Base-by-base conservation (phyloP, 2,797 vertebrate genomes). In the Chelmon rostratus region DNA sequence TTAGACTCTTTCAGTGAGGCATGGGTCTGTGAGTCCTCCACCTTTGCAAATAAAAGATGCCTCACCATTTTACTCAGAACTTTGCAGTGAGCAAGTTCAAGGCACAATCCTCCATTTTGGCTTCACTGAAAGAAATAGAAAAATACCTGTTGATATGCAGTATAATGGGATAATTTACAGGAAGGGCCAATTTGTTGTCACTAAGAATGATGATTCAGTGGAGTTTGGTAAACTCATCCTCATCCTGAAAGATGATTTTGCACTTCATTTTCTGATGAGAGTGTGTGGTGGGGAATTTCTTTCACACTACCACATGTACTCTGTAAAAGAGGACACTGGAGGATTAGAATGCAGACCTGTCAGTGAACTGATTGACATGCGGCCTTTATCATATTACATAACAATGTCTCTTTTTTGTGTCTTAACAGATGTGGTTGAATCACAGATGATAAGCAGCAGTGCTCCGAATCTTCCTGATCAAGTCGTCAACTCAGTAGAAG, bases 161-260 rank as follows among this genome's bases (percentile, higher is more conserved):
- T n/a, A n/a, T n/a, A n/a, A n/a, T n/a, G n/a, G n/a, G n/a, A n/a
- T n/a, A n/a, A n/a, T n/a, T n/a, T n/a, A n/a, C n/a, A n/a, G n/a
- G n/a, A n/a, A n/a, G n/a, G n/a, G n/a, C n/a, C n/a, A n/a, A n/a
- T n/a, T n/a, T n/a, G n/a, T n/a, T n/a, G 81, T 84, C 25, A 84
- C 19, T 1, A 84, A 8, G 52, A 75, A 79, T 76, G 71, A 81
- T 64, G 78, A 84, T 1, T 77, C 44, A 35, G 6, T 87, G 28
- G 76, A 83, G 67, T 89, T 91, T 83, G 81, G 79, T 62, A 79
- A 91, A 83, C 13, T 87, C 21, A 31, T 88, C 23, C 78, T 87
- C 13, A 83, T 73, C 79, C 1, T 89, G 3, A 87, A 88, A 57
- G 72, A 90, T 74, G 75, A 85, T 13, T 59, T 6, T 65, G 75